Base-by-base conservation (phyloP, 2,113 vertebrate species). In the Thermophis baileyi region DNA sequence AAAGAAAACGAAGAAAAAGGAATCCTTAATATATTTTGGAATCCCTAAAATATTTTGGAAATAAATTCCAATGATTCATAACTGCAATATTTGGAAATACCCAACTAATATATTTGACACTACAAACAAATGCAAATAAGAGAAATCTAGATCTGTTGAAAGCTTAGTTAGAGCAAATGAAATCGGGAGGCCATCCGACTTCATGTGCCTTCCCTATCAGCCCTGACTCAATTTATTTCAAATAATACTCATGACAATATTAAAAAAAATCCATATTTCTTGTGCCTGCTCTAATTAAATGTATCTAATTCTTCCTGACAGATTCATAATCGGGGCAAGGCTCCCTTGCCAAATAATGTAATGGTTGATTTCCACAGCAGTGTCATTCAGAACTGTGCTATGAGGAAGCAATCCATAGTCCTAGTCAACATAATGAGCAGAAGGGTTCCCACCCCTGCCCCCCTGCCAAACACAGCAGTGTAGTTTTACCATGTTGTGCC, bases 61-160 rank as follows among this genome's bases (percentile, higher is more conserved):
- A 81, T 40, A 81, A 35, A 35, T 35, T 20, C 6, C n/a, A 35
- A 40, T 81, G n/a, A 81, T 74, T 74, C n/a, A 18, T 40, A 81
- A 81, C 69, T 81, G 16, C 69, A 81, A 81, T 40, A 40, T 81
- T 81, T 81, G 69, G n/a, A 40, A 20, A 81, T 97, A 96, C 35
- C 96, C 95, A 87, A 95, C 94, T 1, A 95, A 94, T 47, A 94
- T 93, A 7, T 97, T 97, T 91, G 88, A 93, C 20, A 94, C 95
- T 54, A n/a, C 69, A 86, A 47, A 44, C 85, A 47, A 86, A 24
- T 46, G 46, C 40, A 47, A 86, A 27, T 86, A 86, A 86, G 85
- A 86, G 24, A 24, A 86, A 86, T 27, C 44, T 9, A 27, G 74
- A 40, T 40, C 35, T 9, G 44, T 47, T 46, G 24, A 27, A 47